Evolutionary conservation across 2,113 vertebrate genomes (phyloP).

Genomic region (Xenus cinereus): DNA sequence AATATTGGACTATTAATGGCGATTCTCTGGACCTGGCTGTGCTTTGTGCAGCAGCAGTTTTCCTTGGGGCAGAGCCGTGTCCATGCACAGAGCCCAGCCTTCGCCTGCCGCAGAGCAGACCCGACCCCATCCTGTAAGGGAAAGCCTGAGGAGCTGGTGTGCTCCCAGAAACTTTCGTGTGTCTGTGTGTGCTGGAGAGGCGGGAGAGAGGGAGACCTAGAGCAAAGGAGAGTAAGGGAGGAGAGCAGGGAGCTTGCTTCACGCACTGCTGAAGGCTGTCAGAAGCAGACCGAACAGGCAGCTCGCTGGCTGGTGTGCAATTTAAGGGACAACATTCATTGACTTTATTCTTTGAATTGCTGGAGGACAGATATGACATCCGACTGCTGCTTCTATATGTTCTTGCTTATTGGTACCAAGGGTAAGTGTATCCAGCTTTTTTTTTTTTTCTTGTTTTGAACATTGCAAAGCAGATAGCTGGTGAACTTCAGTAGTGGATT

Average conservation of each 20-base stretch:
- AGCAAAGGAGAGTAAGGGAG: background rate
- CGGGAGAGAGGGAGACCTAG: background rate
- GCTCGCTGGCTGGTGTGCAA: background rate
- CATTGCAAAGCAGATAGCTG: background rate
- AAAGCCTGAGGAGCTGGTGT: background rate
- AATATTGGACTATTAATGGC: background rate
- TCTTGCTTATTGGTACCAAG: conserved; percentile 69
- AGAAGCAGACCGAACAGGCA: conserved; percentile 30
- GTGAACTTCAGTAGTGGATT: background rate
- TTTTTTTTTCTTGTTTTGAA: background rate
- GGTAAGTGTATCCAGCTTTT: conserved; percentile 70
- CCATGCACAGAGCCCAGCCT: background rate
- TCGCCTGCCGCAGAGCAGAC: background rate
- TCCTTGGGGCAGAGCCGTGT: background rate
- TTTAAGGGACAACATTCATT: conserved; percentile 11
- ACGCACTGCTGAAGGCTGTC: conserved; percentile 44
- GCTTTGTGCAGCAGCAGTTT: background rate
- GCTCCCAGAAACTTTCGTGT: conserved; percentile 56
- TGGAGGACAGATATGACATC: conserved; percentile 68
- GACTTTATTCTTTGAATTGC: conserved; percentile 30
- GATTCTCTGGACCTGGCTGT: background rate
- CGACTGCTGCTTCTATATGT: conserved; percentile 52
- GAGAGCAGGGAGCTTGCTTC: conserved; percentile 13
- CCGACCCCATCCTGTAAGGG: background rate
- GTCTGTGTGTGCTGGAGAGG: background rate